phyloP scores from a whole-genome alignment of 2,797 vertebrate genomes.

The Gallirallus australis region DNA sequence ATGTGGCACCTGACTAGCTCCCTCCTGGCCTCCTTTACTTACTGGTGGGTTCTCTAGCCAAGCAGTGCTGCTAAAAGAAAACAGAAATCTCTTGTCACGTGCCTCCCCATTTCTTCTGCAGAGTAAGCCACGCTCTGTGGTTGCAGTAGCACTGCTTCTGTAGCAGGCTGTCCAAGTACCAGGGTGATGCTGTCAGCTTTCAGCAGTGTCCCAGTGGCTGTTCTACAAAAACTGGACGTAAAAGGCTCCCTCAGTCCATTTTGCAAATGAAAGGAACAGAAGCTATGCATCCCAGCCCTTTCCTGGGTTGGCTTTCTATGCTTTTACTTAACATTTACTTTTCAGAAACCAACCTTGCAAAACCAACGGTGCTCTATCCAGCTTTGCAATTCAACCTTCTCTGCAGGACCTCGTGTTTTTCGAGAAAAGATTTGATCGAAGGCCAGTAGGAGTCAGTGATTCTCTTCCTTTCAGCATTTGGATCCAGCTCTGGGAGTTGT shows the following conservation, averaged over 20 bases:
- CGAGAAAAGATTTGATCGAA: background rate
- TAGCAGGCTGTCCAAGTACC: background rate
- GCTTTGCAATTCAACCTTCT: background rate
- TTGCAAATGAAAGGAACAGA: background rate
- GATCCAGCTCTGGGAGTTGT: background rate
- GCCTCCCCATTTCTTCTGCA: background rate
- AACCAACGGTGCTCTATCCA: rapidly evolving
- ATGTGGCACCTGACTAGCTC: background rate
- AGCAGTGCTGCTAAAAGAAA: background rate
- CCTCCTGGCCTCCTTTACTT: background rate
- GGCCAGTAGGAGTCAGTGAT: background rate
- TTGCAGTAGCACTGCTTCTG: background rate
- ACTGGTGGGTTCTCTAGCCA: background rate
- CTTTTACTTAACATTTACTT: background rate
- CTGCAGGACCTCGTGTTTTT: background rate
- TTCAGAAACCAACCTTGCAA: background rate
- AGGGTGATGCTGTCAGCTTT: background rate
- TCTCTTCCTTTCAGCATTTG: background rate
- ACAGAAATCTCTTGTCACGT: background rate
- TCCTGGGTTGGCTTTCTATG: background rate
- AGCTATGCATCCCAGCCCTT: background rate
- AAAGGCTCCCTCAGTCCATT: background rate
- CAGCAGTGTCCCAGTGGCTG: background rate
- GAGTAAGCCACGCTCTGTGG: background rate
- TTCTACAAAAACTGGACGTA: background rate